A percentile compares a stretch with the other conserved stretches of the same genome.
Evolutionary conservation across 2,797 vertebrate genomes (phyloP).

Genomic region (Argya squamiceps): DNA sequence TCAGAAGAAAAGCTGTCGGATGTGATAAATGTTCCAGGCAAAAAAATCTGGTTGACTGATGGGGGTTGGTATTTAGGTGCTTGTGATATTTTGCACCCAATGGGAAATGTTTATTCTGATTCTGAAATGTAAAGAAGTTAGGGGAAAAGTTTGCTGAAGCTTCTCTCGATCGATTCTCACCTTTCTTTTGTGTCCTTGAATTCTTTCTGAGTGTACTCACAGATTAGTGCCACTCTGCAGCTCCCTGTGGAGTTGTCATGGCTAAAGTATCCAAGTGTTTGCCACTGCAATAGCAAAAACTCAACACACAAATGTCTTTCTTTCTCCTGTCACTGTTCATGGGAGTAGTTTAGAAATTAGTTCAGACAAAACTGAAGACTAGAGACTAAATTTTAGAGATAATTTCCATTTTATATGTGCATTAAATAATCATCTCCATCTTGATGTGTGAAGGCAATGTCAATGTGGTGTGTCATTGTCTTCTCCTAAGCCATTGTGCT

Average conservation of each 20-base stretch:
- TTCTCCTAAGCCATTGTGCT: constrained; percentile 17
- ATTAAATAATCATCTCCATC: background rate
- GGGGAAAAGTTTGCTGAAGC: background rate
- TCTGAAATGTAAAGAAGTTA: background rate
- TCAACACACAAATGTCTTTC: background rate
- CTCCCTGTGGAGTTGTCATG: background rate
- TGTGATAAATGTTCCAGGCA: background rate
- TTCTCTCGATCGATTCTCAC: background rate
- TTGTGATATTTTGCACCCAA: background rate
- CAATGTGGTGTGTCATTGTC: background rate
- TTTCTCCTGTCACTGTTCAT: background rate
- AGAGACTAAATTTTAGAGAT: background rate
- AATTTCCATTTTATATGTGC: background rate
- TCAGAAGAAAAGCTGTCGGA: background rate
- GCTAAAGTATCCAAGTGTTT: background rate
- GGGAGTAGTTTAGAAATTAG: background rate
- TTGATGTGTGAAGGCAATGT: background rate
- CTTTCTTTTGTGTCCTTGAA: background rate
- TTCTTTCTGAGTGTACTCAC: background rate
- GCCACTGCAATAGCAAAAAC: background rate
- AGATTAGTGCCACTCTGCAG: background rate
- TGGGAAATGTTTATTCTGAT: background rate
- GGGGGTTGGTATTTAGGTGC: background rate
- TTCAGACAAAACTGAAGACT: background rate
- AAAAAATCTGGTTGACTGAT: background rate